Conservation (phyloP, 2,797 vertebrate species). For the Selene dorsalis region DNA sequence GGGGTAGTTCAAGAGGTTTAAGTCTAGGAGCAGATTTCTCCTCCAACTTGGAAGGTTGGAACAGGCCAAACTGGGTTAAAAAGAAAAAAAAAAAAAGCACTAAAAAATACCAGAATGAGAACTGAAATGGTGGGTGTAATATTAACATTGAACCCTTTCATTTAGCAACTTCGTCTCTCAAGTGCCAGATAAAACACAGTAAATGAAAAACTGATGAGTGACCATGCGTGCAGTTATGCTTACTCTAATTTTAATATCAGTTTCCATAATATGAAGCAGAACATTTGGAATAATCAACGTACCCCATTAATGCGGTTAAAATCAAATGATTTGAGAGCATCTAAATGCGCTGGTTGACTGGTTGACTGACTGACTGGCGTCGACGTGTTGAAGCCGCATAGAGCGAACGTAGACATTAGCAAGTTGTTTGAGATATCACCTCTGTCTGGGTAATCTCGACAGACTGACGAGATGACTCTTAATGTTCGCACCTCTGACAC, state of each 20-base stretch:
- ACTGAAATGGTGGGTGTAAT: background rate
- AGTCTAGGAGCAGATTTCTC: no score
- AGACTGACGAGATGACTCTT: slow-evolving; percentile 61
- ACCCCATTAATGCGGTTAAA: background rate
- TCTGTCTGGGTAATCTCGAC: slow-evolving; percentile 63
- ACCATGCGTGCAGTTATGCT: background rate
- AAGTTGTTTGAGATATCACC: slow-evolving; percentile 65
- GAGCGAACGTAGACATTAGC: slow-evolving; percentile 43
- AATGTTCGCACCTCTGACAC: slow-evolving; percentile 63
- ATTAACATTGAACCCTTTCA: background rate
- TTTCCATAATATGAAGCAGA: background rate
- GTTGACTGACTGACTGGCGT: background rate
- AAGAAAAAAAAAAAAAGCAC: background rate
- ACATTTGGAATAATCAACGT: slow-evolving; percentile 10
- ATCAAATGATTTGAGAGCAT: background rate
- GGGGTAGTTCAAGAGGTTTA: background rate
- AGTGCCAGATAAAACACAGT: background rate
- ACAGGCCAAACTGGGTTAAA: background rate
- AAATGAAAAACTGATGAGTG: background rate
- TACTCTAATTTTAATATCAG: background rate
- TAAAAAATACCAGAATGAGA: slow-evolving; percentile 8
- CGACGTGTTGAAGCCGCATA: slow-evolving; percentile 27
- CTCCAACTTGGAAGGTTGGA: background rate
- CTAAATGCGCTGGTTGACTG: background rate
- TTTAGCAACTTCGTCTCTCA: background rate